These are phyloP conservation scores for Bombus vancouverensis DNA, from an alignment of 1,140 invertebrate genomes.

Conservation along the genomic window DNA sequence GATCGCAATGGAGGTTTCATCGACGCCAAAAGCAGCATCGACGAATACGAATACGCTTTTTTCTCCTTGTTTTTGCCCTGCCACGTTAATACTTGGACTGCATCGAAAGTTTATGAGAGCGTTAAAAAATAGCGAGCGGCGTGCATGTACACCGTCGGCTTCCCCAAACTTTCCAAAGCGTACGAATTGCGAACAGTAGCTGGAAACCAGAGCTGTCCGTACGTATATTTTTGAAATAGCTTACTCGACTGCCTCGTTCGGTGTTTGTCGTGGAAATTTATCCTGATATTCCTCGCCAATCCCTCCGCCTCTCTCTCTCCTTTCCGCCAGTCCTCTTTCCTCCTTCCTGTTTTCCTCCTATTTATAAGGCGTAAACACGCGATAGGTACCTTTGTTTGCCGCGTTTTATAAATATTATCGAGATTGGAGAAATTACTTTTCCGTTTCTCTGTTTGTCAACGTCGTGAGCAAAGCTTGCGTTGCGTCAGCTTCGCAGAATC, in stretches of 20 bases:
- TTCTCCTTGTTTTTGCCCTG: background rate
- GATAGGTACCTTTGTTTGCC: background rate
- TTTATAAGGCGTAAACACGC: background rate
- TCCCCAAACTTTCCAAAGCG: background rate
- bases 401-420: slow-evolving; percentile 14
- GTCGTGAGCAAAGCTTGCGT: slow-evolving; percentile 1
- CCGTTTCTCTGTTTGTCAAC: background rate
- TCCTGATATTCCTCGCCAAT: background rate
- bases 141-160: background rate
- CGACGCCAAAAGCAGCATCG: background rate
- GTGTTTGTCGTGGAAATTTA: background rate
- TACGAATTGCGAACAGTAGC: background rate
- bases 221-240: background rate
- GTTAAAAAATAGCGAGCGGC: slow-evolving; percentile 13
- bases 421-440: background rate
- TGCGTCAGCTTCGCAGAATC: background rate
- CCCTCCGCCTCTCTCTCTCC: fast-evolving
- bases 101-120: slow-evolving; percentile 14
- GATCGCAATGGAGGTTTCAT: slow-evolving; percentile 15
- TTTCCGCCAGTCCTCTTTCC: too few species aligned
- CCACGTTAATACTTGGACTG: background rate
- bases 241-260: too few species aligned
- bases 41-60: background rate
- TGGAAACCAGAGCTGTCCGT: background rate
- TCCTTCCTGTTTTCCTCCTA: background rate